Percentiles rank a stretch among this genome's conserved stretches.
Conservation (phyloP, 1,140 invertebrate genomes). For the Adelges cooleyi region DNA sequence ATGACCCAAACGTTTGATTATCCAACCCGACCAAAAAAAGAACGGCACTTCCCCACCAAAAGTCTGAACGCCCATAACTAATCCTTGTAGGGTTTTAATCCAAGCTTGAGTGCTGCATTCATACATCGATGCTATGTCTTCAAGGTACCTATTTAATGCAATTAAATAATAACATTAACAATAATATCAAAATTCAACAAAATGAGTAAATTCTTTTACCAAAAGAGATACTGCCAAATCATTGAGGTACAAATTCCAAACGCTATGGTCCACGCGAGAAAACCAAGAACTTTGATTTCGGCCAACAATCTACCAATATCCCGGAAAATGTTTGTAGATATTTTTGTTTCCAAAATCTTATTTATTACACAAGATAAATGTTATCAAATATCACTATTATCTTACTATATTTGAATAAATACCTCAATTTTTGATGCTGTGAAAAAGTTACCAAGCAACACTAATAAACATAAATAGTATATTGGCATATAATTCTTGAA, state of each 20-base stretch:
- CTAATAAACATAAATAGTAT: constrained; percentile 59
- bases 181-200: constrained; percentile 16
- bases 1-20: constrained; percentile 73
- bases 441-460: constrained; percentile 55
- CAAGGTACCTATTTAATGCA: constrained; percentile 45
- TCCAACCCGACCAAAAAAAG: constrained; percentile 69
- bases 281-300: constrained; percentile 51
- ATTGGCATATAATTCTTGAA: constrained; percentile 63
- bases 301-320: constrained; percentile 52
- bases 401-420: constrained; percentile 12
- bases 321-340: constrained; percentile 49
- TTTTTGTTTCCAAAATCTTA: constrained; percentile 48
- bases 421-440: constrained; percentile 47
- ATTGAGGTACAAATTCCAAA: constrained; percentile 74
- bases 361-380: constrained; percentile 30
- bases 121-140: constrained; percentile 48
- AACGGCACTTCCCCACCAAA: constrained; percentile 81
- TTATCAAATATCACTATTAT: neutral
- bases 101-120: constrained; percentile 43
- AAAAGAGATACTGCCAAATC: constrained; percentile 80
- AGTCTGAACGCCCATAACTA: constrained; percentile 64
- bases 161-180: neutral
- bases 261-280: constrained; percentile 63
- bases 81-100: constrained; percentile 71
- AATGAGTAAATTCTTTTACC: constrained; percentile 39